These are phyloP conservation scores for Xestoiulus laeticollis DNA, from an alignment of 2,888 invertebrate genomes.

Conservation along the genomic window DNA sequence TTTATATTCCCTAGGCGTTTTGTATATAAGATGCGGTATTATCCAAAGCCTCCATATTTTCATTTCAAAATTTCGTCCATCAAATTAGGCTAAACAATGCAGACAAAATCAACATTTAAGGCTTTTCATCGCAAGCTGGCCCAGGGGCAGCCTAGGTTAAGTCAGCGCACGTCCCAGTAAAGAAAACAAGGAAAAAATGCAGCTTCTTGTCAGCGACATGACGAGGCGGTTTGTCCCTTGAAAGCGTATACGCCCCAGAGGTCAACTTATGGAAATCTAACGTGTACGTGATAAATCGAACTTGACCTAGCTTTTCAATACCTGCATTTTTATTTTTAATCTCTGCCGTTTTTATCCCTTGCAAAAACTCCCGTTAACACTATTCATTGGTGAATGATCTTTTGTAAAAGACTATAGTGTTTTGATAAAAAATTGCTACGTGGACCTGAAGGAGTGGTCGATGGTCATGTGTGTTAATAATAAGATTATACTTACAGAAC, in stretches of 20 bases:
- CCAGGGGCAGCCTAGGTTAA: constrained; percentile 7
- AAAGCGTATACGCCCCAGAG: constrained; percentile 36
- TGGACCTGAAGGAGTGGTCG: background rate
- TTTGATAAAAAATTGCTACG: constrained; percentile 5
- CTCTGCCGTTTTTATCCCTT: background rate
- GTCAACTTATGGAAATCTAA: constrained; percentile 31
- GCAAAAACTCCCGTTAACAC: constrained; percentile 6
- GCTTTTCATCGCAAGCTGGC: background rate
- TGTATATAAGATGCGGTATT: background rate
- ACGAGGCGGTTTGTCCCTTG: constrained; percentile 42
- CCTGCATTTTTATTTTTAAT: constrained; percentile 44
- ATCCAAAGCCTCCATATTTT: background rate
- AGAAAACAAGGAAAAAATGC: constrained; percentile 1
- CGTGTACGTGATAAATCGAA: constrained; percentile 49
- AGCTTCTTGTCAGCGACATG: constrained; percentile 36
- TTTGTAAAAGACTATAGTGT: constrained; percentile 3
- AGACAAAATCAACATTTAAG: constrained; percentile 46
- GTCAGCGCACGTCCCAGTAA: constrained; percentile 39
- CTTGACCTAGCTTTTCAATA: constrained; percentile 49
- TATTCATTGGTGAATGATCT: background rate
- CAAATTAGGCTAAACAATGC: constrained; percentile 48
- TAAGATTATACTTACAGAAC: background rate
- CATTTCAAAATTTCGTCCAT: background rate
- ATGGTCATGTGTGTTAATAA: background rate
- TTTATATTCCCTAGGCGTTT: background rate